phyloP scores from a whole-genome alignment of 2,113 vertebrate species.

The Struthidea cinerea region DNA sequence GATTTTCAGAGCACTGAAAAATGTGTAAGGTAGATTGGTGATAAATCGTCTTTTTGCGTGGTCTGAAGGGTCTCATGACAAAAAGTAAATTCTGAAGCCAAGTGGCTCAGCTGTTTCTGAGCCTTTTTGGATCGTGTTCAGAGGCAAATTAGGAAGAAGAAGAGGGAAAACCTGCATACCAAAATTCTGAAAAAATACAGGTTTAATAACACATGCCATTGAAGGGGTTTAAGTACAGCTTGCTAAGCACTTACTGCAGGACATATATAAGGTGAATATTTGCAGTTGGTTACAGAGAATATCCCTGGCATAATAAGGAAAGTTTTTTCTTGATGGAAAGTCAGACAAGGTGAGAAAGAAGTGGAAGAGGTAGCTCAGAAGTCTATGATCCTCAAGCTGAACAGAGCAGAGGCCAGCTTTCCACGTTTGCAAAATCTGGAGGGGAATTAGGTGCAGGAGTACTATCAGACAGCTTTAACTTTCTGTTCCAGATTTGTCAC shows the following conservation, averaged over 20 bases:
- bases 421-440: background rate
- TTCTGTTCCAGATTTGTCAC: background rate
- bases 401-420: background rate
- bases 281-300: background rate
- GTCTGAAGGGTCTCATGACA: background rate
- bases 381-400: background rate
- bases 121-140: background rate
- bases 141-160: background rate
- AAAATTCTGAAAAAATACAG: background rate
- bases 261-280: background rate
- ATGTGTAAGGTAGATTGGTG: background rate
- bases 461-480: background rate
- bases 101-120: background rate
- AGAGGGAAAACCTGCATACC: background rate
- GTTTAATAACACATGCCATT: background rate
- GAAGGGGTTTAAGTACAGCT: background rate
- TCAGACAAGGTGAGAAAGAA: background rate
- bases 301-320: background rate
- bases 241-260: background rate
- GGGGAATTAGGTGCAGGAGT: background rate
- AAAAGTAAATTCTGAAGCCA: background rate
- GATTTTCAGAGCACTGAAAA: background rate
- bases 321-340: background rate
- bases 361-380: background rate
- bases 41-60: background rate